Conservation (phyloP, 2,113 vertebrate species). For the Rhabdomys dilectus region DNA sequence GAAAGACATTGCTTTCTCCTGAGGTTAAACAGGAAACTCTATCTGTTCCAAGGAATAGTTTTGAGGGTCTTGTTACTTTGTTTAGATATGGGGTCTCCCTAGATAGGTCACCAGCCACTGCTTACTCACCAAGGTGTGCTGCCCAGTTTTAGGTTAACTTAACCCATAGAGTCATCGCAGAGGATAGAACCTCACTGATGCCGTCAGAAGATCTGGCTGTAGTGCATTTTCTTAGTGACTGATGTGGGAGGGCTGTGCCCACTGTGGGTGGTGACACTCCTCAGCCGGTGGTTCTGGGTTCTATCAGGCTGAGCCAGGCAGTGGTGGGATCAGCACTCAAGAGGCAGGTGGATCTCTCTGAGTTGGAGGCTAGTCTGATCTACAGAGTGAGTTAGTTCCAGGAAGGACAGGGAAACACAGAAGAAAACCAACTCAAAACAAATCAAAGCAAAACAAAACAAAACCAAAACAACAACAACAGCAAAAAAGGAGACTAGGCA, state of each 20-base stretch:
- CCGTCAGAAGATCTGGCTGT: not conserved
- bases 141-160: not conserved
- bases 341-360: not conserved
- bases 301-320: not conserved
- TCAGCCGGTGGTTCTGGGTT: not conserved
- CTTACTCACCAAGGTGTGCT: not conserved
- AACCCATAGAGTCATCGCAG: not conserved
- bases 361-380: not conserved
- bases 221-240: not conserved
- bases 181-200: not conserved
- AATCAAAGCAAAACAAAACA: too few relatives aligned
- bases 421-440: too few relatives aligned
- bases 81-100: not conserved
- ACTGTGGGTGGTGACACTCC: not conserved
- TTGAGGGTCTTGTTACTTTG: not conserved
- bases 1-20: slow-evolving; percentile 9
- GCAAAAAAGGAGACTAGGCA: not conserved
- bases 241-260: not conserved
- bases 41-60: slow-evolving; percentile 33
- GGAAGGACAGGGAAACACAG: too few relatives aligned
- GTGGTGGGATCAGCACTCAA: not conserved
- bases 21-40: slow-evolving; percentile 41
- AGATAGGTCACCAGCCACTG: not conserved
- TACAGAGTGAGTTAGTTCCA: too few relatives aligned
- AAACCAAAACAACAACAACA: too few relatives aligned